These are phyloP conservation scores for Nyctibius grandis DNA, from an alignment of 2,797 vertebrate genomes.

Conservation along the genomic window DNA sequence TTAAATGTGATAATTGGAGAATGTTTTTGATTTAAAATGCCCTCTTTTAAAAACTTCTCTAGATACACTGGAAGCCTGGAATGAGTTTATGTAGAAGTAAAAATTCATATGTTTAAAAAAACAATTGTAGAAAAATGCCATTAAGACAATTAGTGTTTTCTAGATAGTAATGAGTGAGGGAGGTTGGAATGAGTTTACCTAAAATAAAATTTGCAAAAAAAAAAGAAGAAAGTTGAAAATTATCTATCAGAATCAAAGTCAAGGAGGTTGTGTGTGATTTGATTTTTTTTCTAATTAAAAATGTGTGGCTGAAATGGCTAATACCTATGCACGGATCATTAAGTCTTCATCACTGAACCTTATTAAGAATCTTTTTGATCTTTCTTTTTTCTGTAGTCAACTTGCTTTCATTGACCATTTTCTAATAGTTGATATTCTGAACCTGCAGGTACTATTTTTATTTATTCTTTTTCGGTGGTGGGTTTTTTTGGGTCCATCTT, in stretches of 20 bases:
- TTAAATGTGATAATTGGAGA: background rate
- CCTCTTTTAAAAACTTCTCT: background rate
- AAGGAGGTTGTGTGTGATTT: background rate
- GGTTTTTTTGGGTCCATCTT: constrained; percentile 10
- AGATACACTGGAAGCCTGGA: background rate
- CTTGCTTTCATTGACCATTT: constrained; percentile 27
- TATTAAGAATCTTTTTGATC: background rate
- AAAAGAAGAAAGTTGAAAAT: background rate
- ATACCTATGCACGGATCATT: background rate
- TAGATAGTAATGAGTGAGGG: background rate
- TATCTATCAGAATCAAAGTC: background rate
- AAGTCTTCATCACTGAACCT: background rate
- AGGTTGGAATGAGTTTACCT: background rate
- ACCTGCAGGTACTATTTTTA: background rate
- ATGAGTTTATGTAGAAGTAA: background rate
- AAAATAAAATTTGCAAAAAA: background rate
- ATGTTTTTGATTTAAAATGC: background rate
- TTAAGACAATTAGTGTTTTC: background rate
- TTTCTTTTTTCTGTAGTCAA: background rate
- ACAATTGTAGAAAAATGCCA: background rate
- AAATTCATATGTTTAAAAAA: background rate
- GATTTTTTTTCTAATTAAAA: background rate
- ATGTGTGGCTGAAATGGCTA: background rate
- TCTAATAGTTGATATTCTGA: background rate
- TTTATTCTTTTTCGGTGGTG: constrained; percentile 9